Evolutionary conservation across 2,888 invertebrate species (phyloP), one percentile per base, ranked within the genome.

Genomic region (Megamerina dolium): DNA sequence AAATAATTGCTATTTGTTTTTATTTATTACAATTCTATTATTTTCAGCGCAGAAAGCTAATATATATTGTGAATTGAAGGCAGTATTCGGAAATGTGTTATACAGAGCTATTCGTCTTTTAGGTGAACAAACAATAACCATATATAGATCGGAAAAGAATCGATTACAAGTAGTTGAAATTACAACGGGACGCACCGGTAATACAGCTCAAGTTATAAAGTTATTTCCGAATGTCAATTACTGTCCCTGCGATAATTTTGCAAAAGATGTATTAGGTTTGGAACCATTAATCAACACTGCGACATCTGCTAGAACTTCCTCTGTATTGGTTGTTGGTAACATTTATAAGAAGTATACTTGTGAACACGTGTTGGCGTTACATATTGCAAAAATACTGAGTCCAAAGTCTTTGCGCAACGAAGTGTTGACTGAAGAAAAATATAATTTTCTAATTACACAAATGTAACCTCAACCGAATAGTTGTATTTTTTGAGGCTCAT

Each of bases 221-320:
- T 63, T 85, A 20, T 81, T 83, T 54, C 78, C 80, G 0, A 66
- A 74, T 18, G 68, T 82, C 8, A 85, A 85, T 60, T 85, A 75
- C 60, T 86, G 86, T 49, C 74, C 77, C 8, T 86, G 86, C 55
- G 68, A 59, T n/a, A 76, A 78, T 2, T 86, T 83, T 52, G 72
- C 73, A 36, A 61, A 61, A 27, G 64, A 74, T 47, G 83, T 85
- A 18, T 61, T 85, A 34, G 75, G 74, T 36, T 13, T 44, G 2
- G 63, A 30, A 9, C 16, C 10, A 23, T 23, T 23, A 10, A 23
- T 8, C 10, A 23, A 8, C 10, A 8, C 23, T 6, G 8, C 23
- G 10, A 23, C 23, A 23, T 23, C 6, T 23, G 6, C 23, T 23
- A 8, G 6, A 8, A 10, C 6, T 10, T 8, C 6, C 10, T 23